Base-by-base conservation (phyloP, 2,888 invertebrate species). In the Galerucella calmariensis region DNA sequence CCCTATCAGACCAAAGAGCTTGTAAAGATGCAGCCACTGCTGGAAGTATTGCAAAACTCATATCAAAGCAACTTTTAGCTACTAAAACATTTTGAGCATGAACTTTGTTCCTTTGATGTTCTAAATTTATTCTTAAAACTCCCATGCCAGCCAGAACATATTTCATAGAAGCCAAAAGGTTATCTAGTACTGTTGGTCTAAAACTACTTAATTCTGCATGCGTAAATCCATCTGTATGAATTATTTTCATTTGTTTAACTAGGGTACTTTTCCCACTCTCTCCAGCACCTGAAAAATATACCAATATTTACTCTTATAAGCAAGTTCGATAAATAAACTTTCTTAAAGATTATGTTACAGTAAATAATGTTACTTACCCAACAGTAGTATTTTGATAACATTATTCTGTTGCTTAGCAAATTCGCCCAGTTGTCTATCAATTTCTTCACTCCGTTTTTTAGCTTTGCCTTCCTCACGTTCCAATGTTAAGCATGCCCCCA, bases 171-270 rank as follows among this genome's bases (percentile, higher is more conserved):
- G 91, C 90, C 67, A 92, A 84, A 35, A 92, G 87, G 85, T 92
- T 92, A 82, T 92, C 92, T 78, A 92, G 83, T 35, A 92, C 91
- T 4, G 92, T 91, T 1, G 92, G 91, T 81, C 92, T 88, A 82
- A 91, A 92, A 74, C 91, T 90, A 72, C 89, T 88, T 41, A 92
- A 85, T 84, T 92, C 92, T 35, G 90, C 88, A 70, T 86, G 85
- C 4, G 91, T 90, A 83, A 92, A 92, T 14, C 92, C 92, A 85
- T 92, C 91, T 72, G 91, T 91, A 83, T 92, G 92, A 73, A 92
- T 92, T 71, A 92, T 92, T 85, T 92, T 92, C 92, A 92, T 92
- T 87, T 92, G 92, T 83, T 92, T 92, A 6, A 92, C 92, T 76
- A 92, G 84, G 24, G 92, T 92, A 83, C 92, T 92, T 86, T 92